Conservation (phyloP, 1,140 invertebrate genomes). For the Eueides isabella region DNA sequence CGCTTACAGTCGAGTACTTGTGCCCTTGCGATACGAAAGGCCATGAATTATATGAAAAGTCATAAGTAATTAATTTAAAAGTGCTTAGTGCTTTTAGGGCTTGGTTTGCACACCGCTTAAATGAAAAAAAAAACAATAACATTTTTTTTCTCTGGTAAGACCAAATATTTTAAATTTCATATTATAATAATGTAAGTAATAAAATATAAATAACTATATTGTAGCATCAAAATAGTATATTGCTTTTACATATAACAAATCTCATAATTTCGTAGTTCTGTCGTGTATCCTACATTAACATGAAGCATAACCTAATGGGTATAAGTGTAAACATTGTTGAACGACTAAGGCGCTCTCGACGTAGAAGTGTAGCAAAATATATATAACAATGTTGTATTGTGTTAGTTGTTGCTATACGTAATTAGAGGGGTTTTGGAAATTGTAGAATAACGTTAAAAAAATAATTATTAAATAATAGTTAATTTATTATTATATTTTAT, state of each 20-base stretch:
- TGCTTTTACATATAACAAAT: neutral
- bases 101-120: neutral
- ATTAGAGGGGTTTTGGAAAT: neutral
- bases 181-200: neutral
- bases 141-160: no score
- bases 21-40: no score
- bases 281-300: neutral
- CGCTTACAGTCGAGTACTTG: no score
- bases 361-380: neutral
- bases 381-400: slow-evolving; percentile 6
- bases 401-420: neutral
- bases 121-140: no score
- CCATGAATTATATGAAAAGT: no score
- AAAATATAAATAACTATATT: neutral
- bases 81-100: no score
- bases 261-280: neutral
- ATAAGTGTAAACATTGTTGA: slow-evolving; percentile 8
- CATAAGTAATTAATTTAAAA: no score
- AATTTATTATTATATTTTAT: no score
- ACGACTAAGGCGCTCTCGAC: slow-evolving; percentile 3
- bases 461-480: no score
- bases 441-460: no score
- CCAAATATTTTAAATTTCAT: no score
- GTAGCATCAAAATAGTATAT: neutral
- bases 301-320: neutral